Evolutionary conservation across 64 coral and sea anemone genomes (phyloP), one percentile per base, ranked within the genome.

Genomic region (Orbicella faveolata): DNA sequence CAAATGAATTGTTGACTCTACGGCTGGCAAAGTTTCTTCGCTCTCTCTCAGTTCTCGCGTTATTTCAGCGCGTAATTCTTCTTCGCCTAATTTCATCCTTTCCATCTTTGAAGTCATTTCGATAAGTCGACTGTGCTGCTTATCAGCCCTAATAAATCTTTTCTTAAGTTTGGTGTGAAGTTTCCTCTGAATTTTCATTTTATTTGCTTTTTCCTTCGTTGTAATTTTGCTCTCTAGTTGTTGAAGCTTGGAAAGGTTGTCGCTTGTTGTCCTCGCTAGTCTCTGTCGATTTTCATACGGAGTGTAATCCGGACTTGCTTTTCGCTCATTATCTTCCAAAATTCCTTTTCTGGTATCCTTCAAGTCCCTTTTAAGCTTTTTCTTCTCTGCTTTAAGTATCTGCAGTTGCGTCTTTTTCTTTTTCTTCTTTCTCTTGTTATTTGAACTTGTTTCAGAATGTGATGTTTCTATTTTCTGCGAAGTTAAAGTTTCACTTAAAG

Each of bases 261-360:
- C 87, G 44, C 94, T 93, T 8, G 94, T 79, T 65, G 90, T 79
- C 51, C 80, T 89, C 19, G 90, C 94, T 25, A 90, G 87, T 67
- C 94, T 68, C 20, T 96, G 80, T 63, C 94, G 77, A 80, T 90
- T 93, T 82, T 92, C 90, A 62, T 80, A 93, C 9, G 90, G 81
- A 17, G 90, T 90, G 68, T 96, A 96, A 64, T 72, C 37, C 9
- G 82, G 54, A n/a, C 54, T 93, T 41, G 77, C 87, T 63, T 90
- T 90, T 86, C 81, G 79, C 1, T 89, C 69, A 36, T 83, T 92
- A 66, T 96, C 94, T 80, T 96, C 90, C 69, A 80, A 64, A 34
- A 93, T 96, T 39, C 90, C 55, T 54, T 75, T 77, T 25, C 65
- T 90, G 20, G 87, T 90, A 13, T 59, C 61, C 39, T 61, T 89